Conservation (phyloP, 2,113 vertebrate genomes). For the Amblyornis subalaris region DNA sequence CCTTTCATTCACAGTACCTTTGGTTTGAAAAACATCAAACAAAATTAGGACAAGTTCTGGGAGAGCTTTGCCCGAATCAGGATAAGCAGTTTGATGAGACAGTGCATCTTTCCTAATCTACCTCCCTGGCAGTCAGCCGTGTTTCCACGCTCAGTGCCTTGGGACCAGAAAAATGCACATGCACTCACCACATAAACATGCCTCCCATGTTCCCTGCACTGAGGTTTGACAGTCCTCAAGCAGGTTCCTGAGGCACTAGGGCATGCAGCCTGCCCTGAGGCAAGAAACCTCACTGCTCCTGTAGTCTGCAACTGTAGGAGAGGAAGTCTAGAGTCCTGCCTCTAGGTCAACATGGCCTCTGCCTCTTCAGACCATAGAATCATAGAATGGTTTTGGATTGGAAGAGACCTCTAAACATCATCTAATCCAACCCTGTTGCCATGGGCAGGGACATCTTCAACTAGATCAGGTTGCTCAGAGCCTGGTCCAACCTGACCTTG, state of each 20-base stretch:
- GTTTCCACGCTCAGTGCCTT: not conserved
- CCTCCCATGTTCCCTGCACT: not conserved
- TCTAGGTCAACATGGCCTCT: not conserved
- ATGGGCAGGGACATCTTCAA: not conserved
- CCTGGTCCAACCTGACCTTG: not conserved
- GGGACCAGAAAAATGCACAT: not conserved
- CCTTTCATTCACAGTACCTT: not conserved
- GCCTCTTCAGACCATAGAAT: not conserved
- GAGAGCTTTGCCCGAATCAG: not conserved
- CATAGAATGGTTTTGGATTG: not conserved
- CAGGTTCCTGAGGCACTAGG: not conserved
- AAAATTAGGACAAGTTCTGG: not conserved
- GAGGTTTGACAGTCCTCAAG: not conserved
- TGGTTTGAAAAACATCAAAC: not conserved
- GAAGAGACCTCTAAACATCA: not conserved
- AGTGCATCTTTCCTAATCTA: not conserved
- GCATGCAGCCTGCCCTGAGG: not conserved
- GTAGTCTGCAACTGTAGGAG: not conserved
- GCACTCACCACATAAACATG: not conserved
- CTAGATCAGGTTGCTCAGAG: not conserved
- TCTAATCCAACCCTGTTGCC: not conserved
- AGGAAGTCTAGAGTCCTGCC: not conserved
- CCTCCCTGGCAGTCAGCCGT: not conserved
- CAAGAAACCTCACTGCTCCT: not conserved
- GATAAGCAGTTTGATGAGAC: not conserved